A percentile compares a stretch with the other conserved stretches of the same genome.
These are phyloP conservation scores for Hydrozoanthus gracilis DNA, from an alignment of 92 coral and sea anemone species.

Conservation along the genomic window DNA sequence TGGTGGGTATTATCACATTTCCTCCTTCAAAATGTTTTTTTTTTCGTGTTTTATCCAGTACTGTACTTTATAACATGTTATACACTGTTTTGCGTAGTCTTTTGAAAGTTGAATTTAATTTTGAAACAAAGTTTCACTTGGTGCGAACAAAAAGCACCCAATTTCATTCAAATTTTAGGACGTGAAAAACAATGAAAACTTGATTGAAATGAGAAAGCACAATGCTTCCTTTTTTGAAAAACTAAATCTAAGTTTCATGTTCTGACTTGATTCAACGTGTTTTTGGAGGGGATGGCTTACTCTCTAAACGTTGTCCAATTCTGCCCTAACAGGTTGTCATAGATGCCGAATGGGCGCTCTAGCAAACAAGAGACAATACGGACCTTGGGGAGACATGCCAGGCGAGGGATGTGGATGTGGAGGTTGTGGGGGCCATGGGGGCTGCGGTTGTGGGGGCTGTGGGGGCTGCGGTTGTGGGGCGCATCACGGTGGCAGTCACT, in stretches of 20 bases:
- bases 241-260: too few relatives aligned
- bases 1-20: background rate
- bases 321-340: slow-evolving; percentile 54
- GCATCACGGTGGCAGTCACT: slow-evolving; percentile 11
- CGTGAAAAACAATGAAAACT: too few relatives aligned
- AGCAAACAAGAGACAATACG: slow-evolving; percentile 74
- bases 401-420: slow-evolving; percentile 75
- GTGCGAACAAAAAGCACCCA: too few relatives aligned
- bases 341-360: slow-evolving; percentile 49
- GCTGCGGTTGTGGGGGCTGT: slow-evolving; percentile 59
- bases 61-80: too few relatives aligned
- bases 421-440: slow-evolving; percentile 56
- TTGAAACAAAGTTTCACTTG: too few relatives aligned
- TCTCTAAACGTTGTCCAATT: background rate
- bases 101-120: too few relatives aligned
- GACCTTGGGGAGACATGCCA: slow-evolving; percentile 77
- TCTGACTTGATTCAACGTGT: background rate
- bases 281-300: too few relatives aligned
- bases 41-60: background rate
- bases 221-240: too few relatives aligned
- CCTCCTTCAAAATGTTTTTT: background rate
- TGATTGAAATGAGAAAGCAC: too few relatives aligned
- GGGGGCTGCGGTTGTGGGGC: slow-evolving; percentile 54
- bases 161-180: too few relatives aligned
- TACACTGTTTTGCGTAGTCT: too few relatives aligned